Evolutionary conservation across 2,113 vertebrate species (phyloP).

Genomic region (Phocoena phocoena): DNA sequence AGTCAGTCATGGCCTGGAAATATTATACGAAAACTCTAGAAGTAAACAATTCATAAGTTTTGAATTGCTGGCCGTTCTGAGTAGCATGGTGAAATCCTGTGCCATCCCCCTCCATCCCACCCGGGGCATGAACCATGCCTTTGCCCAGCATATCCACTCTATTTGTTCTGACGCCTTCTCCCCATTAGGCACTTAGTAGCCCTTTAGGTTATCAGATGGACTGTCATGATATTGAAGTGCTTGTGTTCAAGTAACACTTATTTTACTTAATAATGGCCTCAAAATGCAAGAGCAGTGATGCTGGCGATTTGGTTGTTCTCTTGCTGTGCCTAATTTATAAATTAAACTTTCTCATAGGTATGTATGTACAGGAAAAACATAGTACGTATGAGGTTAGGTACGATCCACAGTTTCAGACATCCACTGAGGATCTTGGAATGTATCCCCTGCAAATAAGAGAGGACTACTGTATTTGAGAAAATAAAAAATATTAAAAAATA

Average conservation of each 20-base stretch:
- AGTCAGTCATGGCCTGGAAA: not conserved
- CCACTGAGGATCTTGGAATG: not conserved
- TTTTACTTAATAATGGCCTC: not conserved
- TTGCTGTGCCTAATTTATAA: not conserved
- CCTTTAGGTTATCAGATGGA: not conserved
- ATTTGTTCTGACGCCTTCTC: not conserved
- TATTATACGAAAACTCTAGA: not conserved
- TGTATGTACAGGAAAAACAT: not conserved
- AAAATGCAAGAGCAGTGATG: not conserved
- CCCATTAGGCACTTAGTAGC: not conserved
- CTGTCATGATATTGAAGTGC: not conserved
- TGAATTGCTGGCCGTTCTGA: not conserved
- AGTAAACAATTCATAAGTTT: not conserved
- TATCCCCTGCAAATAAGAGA: not conserved
- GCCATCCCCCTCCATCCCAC: not conserved
- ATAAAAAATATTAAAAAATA: not conserved
- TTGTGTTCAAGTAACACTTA: not conserved
- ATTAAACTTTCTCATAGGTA: not conserved
- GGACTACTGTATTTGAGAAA: not conserved
- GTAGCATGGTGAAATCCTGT: not conserved
- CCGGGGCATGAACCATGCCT: not conserved
- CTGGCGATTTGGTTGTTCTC: not conserved
- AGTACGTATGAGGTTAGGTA: not conserved
- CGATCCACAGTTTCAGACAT: not conserved
- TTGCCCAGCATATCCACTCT: not conserved